Percentiles rank a stretch among this genome's conserved stretches.
These are phyloP conservation scores for Polyergus mexicanus DNA, from an alignment of 1,140 invertebrate genomes.

Conservation along the genomic window DNA sequence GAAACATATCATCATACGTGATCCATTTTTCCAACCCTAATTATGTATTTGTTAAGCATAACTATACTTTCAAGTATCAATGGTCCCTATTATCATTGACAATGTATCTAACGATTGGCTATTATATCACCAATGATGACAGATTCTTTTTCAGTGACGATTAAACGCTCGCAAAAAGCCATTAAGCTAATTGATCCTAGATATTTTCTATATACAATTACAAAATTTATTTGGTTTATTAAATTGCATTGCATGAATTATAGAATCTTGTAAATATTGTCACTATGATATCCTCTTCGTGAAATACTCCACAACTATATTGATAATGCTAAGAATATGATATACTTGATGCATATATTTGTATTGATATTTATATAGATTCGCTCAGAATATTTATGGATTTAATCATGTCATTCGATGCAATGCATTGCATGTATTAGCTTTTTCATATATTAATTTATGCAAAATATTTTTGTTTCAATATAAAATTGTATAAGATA, in stretches of 20 bases:
- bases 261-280: background rate
- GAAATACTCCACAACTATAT: background rate
- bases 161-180: background rate
- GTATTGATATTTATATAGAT: too few species aligned
- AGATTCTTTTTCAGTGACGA: background rate
- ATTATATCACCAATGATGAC: background rate
- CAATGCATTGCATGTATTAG: background rate
- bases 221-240: background rate
- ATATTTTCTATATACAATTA: background rate
- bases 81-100: constrained; percentile 8
- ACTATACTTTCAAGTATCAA: background rate
- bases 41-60: background rate
- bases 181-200: background rate
- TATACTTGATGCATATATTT: too few species aligned
- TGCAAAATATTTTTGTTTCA: background rate
- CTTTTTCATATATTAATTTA: background rate
- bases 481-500: background rate
- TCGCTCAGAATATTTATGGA: too few species aligned
- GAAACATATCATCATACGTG: too few species aligned
- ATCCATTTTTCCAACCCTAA: background rate
- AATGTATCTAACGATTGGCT: constrained; percentile 10
- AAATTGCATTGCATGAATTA: constrained; percentile 10
- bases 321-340: background rate
- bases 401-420: too few species aligned
- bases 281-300: background rate